Conservation (phyloP, 2,888 invertebrate species). For the Hypolimnas misippus region DNA sequence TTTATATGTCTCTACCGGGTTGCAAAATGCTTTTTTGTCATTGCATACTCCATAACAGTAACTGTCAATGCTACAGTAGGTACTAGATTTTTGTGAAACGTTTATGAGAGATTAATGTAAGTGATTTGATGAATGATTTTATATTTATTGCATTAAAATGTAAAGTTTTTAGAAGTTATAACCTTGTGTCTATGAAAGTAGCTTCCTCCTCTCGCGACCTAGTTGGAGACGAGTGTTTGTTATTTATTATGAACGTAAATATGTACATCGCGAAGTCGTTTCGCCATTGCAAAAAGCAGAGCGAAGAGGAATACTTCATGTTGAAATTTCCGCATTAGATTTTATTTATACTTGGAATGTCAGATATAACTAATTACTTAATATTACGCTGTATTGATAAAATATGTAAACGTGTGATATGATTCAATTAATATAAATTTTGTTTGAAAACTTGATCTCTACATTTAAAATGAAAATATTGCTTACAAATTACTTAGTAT, state of each 20-base stretch:
- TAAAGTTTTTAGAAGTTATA: constrained; percentile 24
- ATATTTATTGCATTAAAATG: background rate
- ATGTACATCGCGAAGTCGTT: constrained; percentile 47
- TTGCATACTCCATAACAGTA: background rate
- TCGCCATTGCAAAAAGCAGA: constrained; percentile 34
- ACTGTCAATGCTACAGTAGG: background rate
- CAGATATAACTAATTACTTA: background rate
- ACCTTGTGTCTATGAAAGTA: constrained; percentile 51
- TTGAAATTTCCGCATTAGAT: constrained; percentile 39
- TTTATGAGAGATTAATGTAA: background rate
- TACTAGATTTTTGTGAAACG: background rate
- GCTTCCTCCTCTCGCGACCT: constrained; percentile 56
- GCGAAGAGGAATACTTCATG: constrained; percentile 33
- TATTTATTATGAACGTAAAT: constrained; percentile 47
- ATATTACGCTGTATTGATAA: background rate
- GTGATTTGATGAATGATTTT: too few relatives aligned
- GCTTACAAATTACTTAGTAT: too few relatives aligned
- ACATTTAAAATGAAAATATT: too few relatives aligned
- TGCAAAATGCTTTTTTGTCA: background rate
- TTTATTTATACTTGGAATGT: constrained; percentile 13
- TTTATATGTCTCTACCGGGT: constrained; percentile 14
- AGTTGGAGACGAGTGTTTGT: constrained; percentile 52
- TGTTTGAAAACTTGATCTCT: too few relatives aligned
- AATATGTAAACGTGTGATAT: background rate
- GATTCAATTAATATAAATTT: too few relatives aligned